Evolutionary conservation across 2,888 invertebrate species (phyloP), one percentile per base, ranked within the genome.

Genomic region (Folsomia candida): DNA sequence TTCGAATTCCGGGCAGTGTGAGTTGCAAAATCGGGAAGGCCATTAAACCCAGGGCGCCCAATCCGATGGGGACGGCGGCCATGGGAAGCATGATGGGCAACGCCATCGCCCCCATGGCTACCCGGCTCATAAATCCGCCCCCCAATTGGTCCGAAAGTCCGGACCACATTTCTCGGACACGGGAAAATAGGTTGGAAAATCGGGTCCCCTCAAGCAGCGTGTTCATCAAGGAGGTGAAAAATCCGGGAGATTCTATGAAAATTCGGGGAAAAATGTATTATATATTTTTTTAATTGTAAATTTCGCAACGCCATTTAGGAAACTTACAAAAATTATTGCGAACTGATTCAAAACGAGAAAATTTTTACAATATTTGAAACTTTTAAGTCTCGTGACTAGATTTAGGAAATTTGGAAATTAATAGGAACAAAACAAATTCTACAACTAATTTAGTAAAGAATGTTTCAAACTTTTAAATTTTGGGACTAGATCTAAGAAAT

Each of bases 11-110:
- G 9, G 73, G 75, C 18, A 75, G 72, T 11, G 71, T 71, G 28
- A 75, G 18, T 51, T 71, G 71, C 14, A 75, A 47, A 9, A 75
- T 68, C 2, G 75, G 75, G 65, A 75, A 69, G 18, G 67, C 75
- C 6, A 75, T 27, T 26, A 75, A 67, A 11, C 67, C 69, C 18
- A 75, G 24, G 37, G 71, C 54, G 27, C 64, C 57, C 64, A 69
- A 58, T 11, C 29, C 69, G 9, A 63, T 58, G 1, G 69, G 68
- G 3, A 75, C 29, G 20, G 71, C 28, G 14, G 72, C 70, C 24
- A 72, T 27, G 0, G 75, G 73, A 18, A 76, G 65, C 0, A 74
- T 24, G 11, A 76, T 67, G 2, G 75, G 72, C 22, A 73, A 67
- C 14, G n/a, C n/a, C n/a, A 72, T 47, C n/a, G 25, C 68, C n/a